phyloP scores from a whole-genome alignment of 2,113 vertebrate species.

The Tympanuchus pallidicinctus region DNA sequence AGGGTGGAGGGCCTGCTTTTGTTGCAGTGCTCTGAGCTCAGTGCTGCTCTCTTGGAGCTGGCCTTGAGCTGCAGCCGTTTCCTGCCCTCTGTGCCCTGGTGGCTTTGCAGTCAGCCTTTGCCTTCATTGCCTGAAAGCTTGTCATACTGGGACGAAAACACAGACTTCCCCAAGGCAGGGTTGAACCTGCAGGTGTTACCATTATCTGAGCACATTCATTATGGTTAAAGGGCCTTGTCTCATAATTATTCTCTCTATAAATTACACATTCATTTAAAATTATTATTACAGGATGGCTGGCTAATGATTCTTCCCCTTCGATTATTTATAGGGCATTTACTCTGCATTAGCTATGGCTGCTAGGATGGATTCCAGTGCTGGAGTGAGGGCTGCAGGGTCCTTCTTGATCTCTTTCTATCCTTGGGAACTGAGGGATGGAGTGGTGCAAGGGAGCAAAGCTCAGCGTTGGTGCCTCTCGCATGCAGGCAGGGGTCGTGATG shows the following conservation, averaged over 20 bases:
- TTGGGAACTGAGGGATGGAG: neutral
- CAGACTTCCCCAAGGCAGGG: neutral
- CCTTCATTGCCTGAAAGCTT: neutral
- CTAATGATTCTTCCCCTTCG: conserved; percentile 41
- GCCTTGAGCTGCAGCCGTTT: neutral
- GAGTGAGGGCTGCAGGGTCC: neutral
- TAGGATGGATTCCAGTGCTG: neutral
- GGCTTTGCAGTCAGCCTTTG: neutral
- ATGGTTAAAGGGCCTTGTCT: neutral
- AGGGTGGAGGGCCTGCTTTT: no score
- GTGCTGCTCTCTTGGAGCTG: neutral
- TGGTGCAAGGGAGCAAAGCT: neutral
- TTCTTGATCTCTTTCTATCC: neutral
- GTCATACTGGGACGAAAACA: fast-evolving
- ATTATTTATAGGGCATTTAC: conserved; percentile 33
- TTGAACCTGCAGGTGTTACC: neutral
- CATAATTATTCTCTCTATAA: neutral
- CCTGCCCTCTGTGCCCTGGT: neutral
- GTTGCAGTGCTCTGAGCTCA: neutral
- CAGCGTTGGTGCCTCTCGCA: fast-evolving
- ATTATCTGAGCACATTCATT: neutral
- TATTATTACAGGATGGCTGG: conserved; percentile 6
- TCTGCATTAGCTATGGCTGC: neutral
- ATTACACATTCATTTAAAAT: neutral
- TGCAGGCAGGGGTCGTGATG: no score